phyloP scores from a whole-genome alignment of 2,797 vertebrate species.

The Hyperoplus lanceolatus region DNA sequence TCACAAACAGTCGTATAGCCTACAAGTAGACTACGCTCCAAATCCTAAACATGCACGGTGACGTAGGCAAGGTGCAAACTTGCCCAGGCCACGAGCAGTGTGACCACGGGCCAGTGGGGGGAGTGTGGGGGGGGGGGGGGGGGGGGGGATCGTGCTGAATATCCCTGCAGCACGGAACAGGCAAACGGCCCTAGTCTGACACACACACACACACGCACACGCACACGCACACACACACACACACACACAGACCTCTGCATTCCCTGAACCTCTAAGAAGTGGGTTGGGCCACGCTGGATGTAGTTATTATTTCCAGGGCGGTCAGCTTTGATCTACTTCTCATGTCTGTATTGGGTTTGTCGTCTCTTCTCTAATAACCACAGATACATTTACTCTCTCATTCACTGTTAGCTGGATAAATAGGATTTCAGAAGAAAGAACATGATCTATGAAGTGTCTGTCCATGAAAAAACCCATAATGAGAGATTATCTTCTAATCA shows the following conservation, averaged over 20 bases:
- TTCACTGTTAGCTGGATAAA: constrained; percentile 77
- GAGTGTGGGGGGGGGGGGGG: too few species aligned
- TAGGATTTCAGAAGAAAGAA: constrained; percentile 80
- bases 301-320: constrained; percentile 75
- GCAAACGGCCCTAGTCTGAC: not conserved
- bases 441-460: constrained; percentile 78
- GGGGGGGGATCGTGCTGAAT: too few species aligned
- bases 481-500: constrained; percentile 80
- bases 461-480: constrained; percentile 71
- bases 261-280: constrained; percentile 60
- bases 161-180: too few species aligned
- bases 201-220: constrained; percentile 9
- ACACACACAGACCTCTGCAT: constrained; percentile 43
- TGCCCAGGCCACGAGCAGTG: too few species aligned
- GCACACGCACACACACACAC: not conserved
- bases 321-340: constrained; percentile 79
- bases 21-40: too few species aligned
- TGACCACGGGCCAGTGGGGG: too few species aligned
- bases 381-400: constrained; percentile 73
- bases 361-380: constrained; percentile 76
- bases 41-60: too few species aligned
- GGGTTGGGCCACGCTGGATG: constrained; percentile 64
- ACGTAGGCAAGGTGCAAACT: too few species aligned
- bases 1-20: too few species aligned
- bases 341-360: constrained; percentile 70